Conservation (phyloP, 2,113 vertebrate genomes). For the Carassius auratus region DNA sequence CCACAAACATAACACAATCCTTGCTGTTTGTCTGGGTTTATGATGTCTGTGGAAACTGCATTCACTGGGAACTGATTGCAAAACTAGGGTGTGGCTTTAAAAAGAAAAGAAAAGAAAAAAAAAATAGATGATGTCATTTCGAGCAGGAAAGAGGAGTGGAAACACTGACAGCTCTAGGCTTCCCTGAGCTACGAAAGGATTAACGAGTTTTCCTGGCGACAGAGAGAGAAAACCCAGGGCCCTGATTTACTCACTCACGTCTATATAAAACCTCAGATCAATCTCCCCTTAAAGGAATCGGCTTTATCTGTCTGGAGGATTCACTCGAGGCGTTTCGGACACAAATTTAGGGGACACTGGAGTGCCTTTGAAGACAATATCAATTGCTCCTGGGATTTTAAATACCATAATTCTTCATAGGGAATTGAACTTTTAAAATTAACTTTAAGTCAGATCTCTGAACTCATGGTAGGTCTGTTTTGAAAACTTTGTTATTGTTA, state of each 20-base stretch:
- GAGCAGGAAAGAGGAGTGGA: neutral
- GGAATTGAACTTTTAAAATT: neutral
- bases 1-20: neutral
- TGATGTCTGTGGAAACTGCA: neutral
- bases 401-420: neutral
- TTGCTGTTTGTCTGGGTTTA: neutral
- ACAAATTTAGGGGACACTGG: neutral
- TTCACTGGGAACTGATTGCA: neutral
- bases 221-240: neutral
- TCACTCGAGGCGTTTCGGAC: neutral
- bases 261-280: constrained; percentile 48
- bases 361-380: neutral
- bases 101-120: neutral
- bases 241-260: constrained; percentile 12
- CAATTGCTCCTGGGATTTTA: neutral
- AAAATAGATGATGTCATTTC: neutral
- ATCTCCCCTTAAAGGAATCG: constrained; percentile 19
- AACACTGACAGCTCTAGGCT: constrained; percentile 1
- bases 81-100: neutral
- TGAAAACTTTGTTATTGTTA: neutral
- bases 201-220: constrained; percentile 11
- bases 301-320: neutral
- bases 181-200: neutral
- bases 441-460: neutral
- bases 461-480: neutral